phyloP scores from a whole-genome alignment of 2,797 vertebrate genomes.

The Columba guinea region DNA sequence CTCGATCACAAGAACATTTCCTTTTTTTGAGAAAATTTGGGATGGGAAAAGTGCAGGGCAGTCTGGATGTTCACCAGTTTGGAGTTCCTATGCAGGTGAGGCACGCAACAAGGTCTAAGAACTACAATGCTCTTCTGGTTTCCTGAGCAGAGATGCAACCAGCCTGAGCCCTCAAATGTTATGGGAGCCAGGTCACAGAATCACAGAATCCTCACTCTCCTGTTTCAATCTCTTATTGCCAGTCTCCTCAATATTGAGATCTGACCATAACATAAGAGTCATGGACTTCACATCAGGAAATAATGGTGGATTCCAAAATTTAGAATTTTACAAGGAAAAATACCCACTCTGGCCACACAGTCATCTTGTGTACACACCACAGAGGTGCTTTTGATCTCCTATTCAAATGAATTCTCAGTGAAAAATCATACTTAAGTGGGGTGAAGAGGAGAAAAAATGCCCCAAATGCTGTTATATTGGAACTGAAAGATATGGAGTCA shows the following conservation, averaged over 20 bases:
- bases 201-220: background rate
- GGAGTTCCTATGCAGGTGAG: background rate
- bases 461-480: background rate
- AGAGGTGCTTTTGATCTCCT: background rate
- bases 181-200: background rate
- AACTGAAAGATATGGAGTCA: background rate
- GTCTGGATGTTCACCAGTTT: background rate
- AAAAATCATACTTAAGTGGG: background rate
- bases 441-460: background rate
- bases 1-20: background rate
- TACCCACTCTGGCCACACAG: accelerated
- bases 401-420: background rate
- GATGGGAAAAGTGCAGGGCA: background rate
- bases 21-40: background rate
- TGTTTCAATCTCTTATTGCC: background rate
- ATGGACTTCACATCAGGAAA: background rate
- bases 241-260: background rate
- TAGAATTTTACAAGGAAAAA: background rate
- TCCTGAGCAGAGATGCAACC: background rate
- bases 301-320: background rate
- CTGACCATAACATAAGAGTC: background rate
- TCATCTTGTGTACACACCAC: background rate
- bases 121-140: background rate
- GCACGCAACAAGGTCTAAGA: background rate
- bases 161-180: background rate